Conservation (phyloP, 37 sponge, comb jelly and placozoan genomes). For the Ianthella basta region DNA sequence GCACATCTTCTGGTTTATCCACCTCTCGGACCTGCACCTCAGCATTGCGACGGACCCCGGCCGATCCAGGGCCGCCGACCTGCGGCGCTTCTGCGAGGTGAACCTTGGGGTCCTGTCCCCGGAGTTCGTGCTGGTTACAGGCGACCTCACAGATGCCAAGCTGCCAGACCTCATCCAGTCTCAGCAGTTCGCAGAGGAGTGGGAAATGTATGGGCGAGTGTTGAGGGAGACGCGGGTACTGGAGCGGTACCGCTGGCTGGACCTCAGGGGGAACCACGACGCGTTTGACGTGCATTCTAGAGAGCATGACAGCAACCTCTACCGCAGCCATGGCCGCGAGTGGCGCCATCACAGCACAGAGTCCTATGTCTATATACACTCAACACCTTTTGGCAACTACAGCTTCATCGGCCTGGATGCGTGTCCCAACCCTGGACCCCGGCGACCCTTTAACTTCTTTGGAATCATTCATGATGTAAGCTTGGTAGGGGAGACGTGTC, state of each 20-base stretch:
- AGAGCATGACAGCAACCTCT: conserved; percentile 32
- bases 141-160: conserved; percentile 89
- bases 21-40: conserved; percentile 89
- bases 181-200: conserved; percentile 71
- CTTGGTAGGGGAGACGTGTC: background rate
- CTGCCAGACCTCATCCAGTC: conserved; percentile 52
- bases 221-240: conserved; percentile 48
- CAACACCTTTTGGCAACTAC: conserved; percentile 74
- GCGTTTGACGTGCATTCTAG: conserved; percentile 59
- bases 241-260: conserved; percentile 73
- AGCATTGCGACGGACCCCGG: conserved; percentile 40
- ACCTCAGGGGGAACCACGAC: conserved; percentile 91
- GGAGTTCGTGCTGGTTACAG: conserved; percentile 68
- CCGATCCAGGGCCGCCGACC: conserved; percentile 6
- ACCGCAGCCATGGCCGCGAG: conserved; percentile 49
- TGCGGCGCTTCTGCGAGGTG: conserved; percentile 33
- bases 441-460: conserved; percentile 92
- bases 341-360: conserved; percentile 32
- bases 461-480: conserved; percentile 76
- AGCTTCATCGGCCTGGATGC: conserved; percentile 85
- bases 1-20: conserved; percentile 83
- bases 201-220: conserved; percentile 63
- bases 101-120: conserved; percentile 33
- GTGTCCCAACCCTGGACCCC: conserved; percentile 79
- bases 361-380: conserved; percentile 64